A percentile compares a stretch with the other conserved stretches of the same genome.
phyloP scores from a whole-genome alignment of 2,797 vertebrate genomes.

The Phylloscopus collybita region DNA sequence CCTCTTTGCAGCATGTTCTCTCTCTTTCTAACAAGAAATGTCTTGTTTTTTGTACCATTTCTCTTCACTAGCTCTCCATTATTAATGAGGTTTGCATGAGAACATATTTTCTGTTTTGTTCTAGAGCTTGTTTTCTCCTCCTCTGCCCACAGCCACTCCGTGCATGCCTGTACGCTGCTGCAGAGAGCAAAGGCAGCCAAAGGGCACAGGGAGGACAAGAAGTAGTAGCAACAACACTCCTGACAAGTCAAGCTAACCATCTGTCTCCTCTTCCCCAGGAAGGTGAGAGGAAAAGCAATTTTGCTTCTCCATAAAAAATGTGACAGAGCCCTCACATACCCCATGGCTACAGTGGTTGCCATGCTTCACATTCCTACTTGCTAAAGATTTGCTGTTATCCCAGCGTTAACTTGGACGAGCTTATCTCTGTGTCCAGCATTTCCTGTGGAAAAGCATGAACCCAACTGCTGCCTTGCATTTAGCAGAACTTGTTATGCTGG shows the following conservation, averaged over 20 bases:
- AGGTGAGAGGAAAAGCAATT: not conserved
- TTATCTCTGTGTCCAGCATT: constrained; percentile 31
- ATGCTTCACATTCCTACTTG: not conserved
- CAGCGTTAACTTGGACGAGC: not conserved
- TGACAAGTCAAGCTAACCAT: not conserved
- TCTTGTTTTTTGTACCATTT: not conserved
- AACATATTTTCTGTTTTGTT: constrained; percentile 34
- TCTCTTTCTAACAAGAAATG: not conserved
- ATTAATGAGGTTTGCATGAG: constrained; percentile 40
- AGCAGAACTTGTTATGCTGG: not conserved
- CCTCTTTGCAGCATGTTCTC: not conserved
- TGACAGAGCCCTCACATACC: not conserved
- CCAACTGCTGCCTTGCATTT: not conserved
- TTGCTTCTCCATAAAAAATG: not conserved
- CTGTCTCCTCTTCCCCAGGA: not conserved
- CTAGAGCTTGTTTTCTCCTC: not conserved
- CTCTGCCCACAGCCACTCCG: not conserved
- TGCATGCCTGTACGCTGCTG: rapidly evolving
- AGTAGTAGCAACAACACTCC: not conserved
- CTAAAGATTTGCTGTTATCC: constrained; percentile 4
- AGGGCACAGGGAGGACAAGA: not conserved
- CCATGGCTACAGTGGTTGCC: not conserved
- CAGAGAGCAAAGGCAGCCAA: constrained; percentile 4
- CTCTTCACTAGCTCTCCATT: constrained; percentile 3
- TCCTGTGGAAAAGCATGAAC: constrained; percentile 44